Conservation (phyloP, 2,888 invertebrate genomes). For the Torymus auratus region DNA sequence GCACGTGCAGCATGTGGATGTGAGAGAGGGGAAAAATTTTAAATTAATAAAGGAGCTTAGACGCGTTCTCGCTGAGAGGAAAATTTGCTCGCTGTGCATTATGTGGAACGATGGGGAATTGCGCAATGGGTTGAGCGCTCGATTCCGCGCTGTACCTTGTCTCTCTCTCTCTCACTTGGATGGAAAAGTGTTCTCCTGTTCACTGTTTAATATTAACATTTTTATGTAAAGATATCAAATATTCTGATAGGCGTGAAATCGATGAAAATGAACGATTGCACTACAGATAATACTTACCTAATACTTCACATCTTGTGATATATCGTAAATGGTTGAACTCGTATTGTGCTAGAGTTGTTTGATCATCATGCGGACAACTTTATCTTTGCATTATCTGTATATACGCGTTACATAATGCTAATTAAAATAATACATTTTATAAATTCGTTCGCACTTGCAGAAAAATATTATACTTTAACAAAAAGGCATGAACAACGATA, state of each 20-base stretch:
- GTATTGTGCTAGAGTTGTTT: too few species aligned
- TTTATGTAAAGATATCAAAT: slow-evolving; percentile 4
- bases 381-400: too few species aligned
- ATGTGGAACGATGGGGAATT: slow-evolving; percentile 18
- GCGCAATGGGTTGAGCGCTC: slow-evolving; percentile 6
- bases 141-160: not conserved
- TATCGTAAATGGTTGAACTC: not conserved
- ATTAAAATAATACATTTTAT: too few species aligned
- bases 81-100: slow-evolving; percentile 3
- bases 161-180: not conserved
- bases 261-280: not conserved
- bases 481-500: too few species aligned
- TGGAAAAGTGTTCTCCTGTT: not conserved
- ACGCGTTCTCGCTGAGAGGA: too few species aligned
- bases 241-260: slow-evolving; percentile 23
- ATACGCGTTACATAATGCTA: too few species aligned
- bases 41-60: too few species aligned
- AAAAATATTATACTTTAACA: too few species aligned
- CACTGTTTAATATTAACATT: not conserved
- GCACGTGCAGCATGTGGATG: too few species aligned
- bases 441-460: too few species aligned
- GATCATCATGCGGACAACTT: too few species aligned
- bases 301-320: not conserved
- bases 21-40: too few species aligned
- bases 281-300: not conserved